A percentile compares a stretch with the other conserved stretches of the same genome.
Evolutionary conservation across 2,113 vertebrate species (phyloP).

Genomic region (Pardalotus punctatus): DNA sequence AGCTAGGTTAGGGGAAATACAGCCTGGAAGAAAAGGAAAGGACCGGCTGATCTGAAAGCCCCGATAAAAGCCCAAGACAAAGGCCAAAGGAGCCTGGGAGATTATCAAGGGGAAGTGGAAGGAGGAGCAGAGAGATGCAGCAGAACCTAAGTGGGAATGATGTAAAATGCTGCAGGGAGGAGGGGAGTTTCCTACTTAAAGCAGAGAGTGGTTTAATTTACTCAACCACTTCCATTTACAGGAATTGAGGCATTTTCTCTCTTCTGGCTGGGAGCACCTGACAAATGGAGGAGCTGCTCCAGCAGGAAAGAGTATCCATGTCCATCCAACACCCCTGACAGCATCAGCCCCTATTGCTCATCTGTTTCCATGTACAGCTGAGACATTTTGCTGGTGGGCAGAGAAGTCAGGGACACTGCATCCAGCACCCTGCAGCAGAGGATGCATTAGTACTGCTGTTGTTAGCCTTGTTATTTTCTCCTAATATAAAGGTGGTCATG

Average conservation of each 20-base stretch:
- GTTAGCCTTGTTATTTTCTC: slow-evolving; percentile 48
- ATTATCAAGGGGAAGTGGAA: slow-evolving; percentile 13
- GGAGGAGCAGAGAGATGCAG: slow-evolving; percentile 29
- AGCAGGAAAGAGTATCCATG: background rate
- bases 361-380: background rate
- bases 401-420: slow-evolving; percentile 15
- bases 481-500: slow-evolving; percentile 62
- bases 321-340: background rate
- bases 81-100: background rate
- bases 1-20: slow-evolving; percentile 26
- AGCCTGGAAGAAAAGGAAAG: slow-evolving; percentile 40
- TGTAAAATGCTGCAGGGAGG: background rate
- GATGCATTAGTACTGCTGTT: slow-evolving; percentile 13
- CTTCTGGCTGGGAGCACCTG: background rate
- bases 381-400: slow-evolving; percentile 18
- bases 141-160: slow-evolving; percentile 4
- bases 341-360: background rate
- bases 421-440: slow-evolving; percentile 23
- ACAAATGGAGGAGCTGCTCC: background rate
- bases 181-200: slow-evolving; percentile 43
- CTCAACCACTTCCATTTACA: background rate
- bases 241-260: background rate
- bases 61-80: slow-evolving; percentile 36
- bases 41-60: slow-evolving; percentile 30
- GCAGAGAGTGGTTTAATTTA: background rate